Base-by-base conservation (phyloP, 2,888 invertebrate genomes). In the Acanthopleura granulata region DNA sequence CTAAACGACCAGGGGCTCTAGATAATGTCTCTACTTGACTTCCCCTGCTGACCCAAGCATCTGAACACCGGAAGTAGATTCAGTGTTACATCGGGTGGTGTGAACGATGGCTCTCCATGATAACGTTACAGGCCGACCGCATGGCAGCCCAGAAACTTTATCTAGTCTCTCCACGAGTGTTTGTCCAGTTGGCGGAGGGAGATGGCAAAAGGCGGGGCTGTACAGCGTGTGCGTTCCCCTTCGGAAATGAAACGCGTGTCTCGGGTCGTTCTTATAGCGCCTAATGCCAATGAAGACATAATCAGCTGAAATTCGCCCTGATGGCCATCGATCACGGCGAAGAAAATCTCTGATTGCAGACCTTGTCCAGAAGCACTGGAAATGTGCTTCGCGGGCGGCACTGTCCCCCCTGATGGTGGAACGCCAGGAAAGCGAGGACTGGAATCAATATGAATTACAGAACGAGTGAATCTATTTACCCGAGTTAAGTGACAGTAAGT, bases 401-500 rank as follows among this genome's bases (percentile, higher is more conserved):
- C 57, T n/a, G 57, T 18, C 57, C 22, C 18, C 57, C 12, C 22
- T 22, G 57, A 57, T 57, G 57, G 18, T 22, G 57, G 22, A 18
- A 18, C 3, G 22, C 57, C 18, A 18, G 6, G 57, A 57, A 22
- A 57, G 57, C 57, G 18, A n/a, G 57, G 18, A n/a, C 18, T n/a
- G 3, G 12, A 57, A 57, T 57, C 57, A 57, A 57, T 57, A 57
- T 22, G 57, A 57, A 57, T 57, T 57, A 57, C 57, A 22, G 57
- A 57, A 4, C 18, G 57, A 57, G n/a, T n/a, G 22, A 57, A 57
- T 57, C 57, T 57, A 57, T 57, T 57, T 57, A 57, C 57, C 57
- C 57, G 22, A 57, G 57, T 57, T 57, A 57, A 57, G n/a, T 57
- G 57, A 57, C 57, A 57, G 57, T 57, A 57, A 57, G 57, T 57